phyloP scores from a whole-genome alignment of 1,140 invertebrate species.

The Eupristina koningsbergeri region DNA sequence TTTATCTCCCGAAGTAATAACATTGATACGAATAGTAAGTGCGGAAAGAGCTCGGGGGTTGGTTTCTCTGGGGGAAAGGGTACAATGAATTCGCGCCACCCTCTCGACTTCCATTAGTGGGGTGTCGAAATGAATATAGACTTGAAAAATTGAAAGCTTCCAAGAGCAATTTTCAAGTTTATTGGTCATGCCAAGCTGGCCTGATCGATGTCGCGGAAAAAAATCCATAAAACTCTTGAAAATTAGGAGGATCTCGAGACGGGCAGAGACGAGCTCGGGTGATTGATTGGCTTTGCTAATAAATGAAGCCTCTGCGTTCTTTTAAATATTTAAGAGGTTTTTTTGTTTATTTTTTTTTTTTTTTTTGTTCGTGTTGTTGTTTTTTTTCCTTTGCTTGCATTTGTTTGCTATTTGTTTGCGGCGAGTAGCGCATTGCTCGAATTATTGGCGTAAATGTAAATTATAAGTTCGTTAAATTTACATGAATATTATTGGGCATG shows the following conservation, averaged over 20 bases:
- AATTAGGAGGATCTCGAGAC: not conserved
- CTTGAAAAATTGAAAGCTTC: not conserved
- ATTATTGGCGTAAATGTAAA: not conserved
- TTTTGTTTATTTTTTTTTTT: too few relatives aligned
- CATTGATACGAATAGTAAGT: not conserved
- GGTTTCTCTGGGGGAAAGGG: not conserved
- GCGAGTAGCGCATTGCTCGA: not conserved
- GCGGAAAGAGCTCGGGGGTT: not conserved
- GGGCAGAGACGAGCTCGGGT: too few relatives aligned
- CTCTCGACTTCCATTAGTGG: not conserved
- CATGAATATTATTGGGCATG: not conserved
- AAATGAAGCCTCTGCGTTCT: not conserved
- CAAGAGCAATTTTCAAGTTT: not conserved
- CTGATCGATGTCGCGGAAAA: not conserved
- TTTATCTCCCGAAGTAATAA: not conserved
- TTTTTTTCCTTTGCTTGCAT: too few relatives aligned
- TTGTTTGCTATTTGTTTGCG: not conserved
- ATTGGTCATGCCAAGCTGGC: not conserved
- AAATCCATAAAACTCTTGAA: not conserved
- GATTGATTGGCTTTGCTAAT: not conserved
- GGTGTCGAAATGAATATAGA: not conserved
- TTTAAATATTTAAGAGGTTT: too few relatives aligned
- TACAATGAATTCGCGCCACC: not conserved
- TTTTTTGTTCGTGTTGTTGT: too few relatives aligned
- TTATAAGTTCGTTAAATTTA: not conserved